phyloP scores from a whole-genome alignment of 1,140 invertebrate species.

The Macrocentrus cingulum region DNA sequence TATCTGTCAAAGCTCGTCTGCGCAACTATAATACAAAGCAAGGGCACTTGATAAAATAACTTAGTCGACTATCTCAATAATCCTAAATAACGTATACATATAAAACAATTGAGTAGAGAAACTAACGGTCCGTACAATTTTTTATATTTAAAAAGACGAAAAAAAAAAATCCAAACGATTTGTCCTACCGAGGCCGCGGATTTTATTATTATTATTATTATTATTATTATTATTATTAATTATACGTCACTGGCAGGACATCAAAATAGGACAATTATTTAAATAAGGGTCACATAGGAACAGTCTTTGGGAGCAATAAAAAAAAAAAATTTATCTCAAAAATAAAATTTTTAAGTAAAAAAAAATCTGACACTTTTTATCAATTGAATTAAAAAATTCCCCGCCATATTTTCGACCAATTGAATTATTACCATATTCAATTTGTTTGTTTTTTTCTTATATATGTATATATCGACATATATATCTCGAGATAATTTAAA shows the following conservation, averaged over 20 bases:
- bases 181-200: too few species aligned
- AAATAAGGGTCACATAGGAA: neutral
- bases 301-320: neutral
- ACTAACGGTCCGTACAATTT: constrained; percentile 49
- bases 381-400: too few species aligned
- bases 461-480: too few species aligned
- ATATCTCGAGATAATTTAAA: too few species aligned
- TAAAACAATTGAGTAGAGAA: constrained; percentile 57
- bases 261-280: neutral
- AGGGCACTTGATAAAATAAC: constrained; percentile 61
- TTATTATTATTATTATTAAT: too few species aligned
- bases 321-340: too few species aligned
- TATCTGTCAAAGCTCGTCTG: too few species aligned
- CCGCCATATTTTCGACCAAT: constrained; percentile 3
- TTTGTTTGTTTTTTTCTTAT: neutral
- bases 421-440: too few species aligned
- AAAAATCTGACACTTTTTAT: too few species aligned
- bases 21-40: constrained; percentile 59
- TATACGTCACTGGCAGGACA: neutral
- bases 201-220: too few species aligned
- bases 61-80: constrained; percentile 58
- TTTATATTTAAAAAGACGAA: constrained; percentile 37
- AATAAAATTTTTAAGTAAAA: too few species aligned
- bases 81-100: constrained; percentile 58
- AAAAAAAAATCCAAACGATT: too few species aligned